Evolutionary conservation across 2,113 vertebrate species (phyloP).

Genomic region (Tonatia bakeri): DNA sequence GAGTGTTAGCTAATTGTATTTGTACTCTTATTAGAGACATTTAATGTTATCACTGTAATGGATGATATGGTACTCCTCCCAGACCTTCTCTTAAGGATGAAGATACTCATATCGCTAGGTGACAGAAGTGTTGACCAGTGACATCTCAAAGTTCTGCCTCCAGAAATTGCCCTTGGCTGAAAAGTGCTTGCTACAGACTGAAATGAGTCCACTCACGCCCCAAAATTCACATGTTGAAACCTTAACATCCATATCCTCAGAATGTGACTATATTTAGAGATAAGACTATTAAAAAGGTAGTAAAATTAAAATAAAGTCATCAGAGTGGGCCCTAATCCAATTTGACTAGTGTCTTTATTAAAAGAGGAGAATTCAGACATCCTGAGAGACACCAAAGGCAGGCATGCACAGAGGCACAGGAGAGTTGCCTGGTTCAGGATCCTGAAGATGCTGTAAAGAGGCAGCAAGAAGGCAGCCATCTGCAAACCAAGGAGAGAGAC

Average conservation of each 20-base stretch:
- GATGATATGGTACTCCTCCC: not conserved
- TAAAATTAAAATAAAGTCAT: too few relatives aligned
- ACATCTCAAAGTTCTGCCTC: not conserved
- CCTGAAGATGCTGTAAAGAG: not conserved
- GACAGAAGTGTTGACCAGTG: not conserved
- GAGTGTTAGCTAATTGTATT: not conserved
- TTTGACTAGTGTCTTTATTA: not conserved
- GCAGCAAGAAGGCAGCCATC: not conserved
- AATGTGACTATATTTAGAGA: too few relatives aligned
- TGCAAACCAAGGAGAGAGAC: not conserved
- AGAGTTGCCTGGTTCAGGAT: not conserved
- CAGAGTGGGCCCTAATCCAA: not conserved
- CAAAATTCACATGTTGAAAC: too few relatives aligned
- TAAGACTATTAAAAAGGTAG: too few relatives aligned
- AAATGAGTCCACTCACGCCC: not conserved
- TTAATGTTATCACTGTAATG: not conserved
- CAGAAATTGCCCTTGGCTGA: not conserved
- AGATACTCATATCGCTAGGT: not conserved
- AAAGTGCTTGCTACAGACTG: not conserved
- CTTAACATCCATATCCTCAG: too few relatives aligned
- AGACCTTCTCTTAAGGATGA: not conserved
- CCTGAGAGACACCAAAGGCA: not conserved
- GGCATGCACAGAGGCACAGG: not conserved
- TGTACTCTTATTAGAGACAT: not conserved
- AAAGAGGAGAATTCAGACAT: not conserved